phyloP scores from a whole-genome alignment of 1,140 invertebrate species.

The Sminthurinus signatus region DNA sequence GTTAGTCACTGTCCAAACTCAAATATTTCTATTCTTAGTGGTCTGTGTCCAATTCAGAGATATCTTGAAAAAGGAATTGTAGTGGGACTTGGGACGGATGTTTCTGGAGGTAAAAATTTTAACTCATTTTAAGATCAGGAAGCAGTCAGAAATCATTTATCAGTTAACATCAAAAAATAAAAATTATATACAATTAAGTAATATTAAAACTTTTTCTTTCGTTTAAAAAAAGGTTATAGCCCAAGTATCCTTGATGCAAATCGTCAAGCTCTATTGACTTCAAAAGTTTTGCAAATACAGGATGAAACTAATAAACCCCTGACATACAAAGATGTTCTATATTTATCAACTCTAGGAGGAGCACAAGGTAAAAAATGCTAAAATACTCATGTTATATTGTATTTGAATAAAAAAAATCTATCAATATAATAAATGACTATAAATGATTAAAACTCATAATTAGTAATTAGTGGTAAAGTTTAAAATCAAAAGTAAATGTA shows the following conservation, averaged over 20 bases:
- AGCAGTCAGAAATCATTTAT: no score
- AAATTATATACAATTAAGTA: no score
- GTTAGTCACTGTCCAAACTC: slow-evolving; percentile 82
- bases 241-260: slow-evolving; percentile 63
- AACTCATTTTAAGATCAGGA: no score
- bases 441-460: not conserved
- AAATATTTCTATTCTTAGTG: slow-evolving; percentile 74
- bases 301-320: slow-evolving; percentile 51
- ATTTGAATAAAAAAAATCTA: slow-evolving; percentile 18
- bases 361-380: slow-evolving; percentile 65
- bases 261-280: slow-evolving; percentile 62
- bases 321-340: slow-evolving; percentile 69
- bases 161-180: no score
- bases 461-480: not conserved
- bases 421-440: not conserved
- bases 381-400: no score
- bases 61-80: slow-evolving; percentile 59
- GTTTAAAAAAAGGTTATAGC: slow-evolving; percentile 8
- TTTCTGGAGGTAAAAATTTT: slow-evolving; percentile 17
- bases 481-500: not conserved
- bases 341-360: slow-evolving; percentile 76
- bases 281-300: slow-evolving; percentile 55
- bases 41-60: slow-evolving; percentile 67
- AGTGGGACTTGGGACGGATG: slow-evolving; percentile 70
- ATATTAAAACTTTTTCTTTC: no score